A percentile compares a stretch with the other conserved stretches of the same genome.
Evolutionary conservation across 2,888 invertebrate species (phyloP).

Genomic region (Orthosia cruda): DNA sequence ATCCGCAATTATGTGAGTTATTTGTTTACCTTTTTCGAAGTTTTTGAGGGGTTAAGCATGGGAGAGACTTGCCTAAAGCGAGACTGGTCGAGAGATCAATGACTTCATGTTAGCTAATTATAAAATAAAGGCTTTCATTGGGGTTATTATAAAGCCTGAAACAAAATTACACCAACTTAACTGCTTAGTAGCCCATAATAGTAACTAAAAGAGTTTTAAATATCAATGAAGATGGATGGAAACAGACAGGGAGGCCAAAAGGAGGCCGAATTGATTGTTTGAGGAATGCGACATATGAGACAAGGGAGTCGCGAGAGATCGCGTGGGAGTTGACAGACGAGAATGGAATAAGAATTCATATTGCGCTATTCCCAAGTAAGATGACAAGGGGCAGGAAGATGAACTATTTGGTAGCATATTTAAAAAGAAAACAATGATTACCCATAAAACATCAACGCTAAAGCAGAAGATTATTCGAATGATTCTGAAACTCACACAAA

Average conservation of each 20-base stretch:
- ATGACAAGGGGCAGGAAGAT: neutral
- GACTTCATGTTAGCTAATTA: neutral
- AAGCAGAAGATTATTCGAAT: neutral
- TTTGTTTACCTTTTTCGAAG: conserved; percentile 24
- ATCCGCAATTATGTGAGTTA: conserved; percentile 44
- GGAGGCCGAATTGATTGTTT: no score
- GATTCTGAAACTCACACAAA: neutral
- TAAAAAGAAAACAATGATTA: neutral
- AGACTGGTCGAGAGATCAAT: neutral
- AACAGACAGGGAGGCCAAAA: no score
- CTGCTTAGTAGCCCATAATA: no score
- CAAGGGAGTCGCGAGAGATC: neutral
- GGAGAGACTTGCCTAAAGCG: neutral
- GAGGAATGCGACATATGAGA: no score
- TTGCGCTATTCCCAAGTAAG: neutral
- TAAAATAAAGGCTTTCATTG: neutral
- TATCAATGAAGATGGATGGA: no score
- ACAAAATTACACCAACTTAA: neutral
- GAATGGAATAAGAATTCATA: no score
- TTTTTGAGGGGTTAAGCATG: neutral
- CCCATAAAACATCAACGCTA: neutral
- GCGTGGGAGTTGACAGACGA: no score
- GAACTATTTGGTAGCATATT: neutral
- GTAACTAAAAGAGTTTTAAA: no score
- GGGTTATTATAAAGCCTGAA: neutral